Percentiles rank a stretch among this genome's conserved stretches.
Evolutionary conservation across 2,797 vertebrate genomes (phyloP).

Genomic region (Aplochiton taeniatus): DNA sequence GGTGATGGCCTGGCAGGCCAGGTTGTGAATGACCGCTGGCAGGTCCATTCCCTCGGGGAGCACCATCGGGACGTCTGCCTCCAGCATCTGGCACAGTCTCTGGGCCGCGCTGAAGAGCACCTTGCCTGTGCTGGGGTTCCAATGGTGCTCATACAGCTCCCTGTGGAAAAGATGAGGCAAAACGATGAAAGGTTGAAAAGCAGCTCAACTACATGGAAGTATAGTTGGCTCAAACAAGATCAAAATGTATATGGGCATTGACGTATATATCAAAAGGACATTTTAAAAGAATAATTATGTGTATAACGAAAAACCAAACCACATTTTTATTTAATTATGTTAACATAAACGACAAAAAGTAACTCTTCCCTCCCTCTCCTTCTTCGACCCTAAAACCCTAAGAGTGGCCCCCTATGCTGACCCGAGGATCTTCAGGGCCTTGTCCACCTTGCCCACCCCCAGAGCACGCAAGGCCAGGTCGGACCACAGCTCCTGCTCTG

Average conservation of each 20-base stretch:
- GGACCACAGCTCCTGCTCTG: constrained; percentile 82
- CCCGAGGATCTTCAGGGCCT: constrained; percentile 87
- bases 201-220: neutral
- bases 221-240: neutral
- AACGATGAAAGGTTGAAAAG: neutral
- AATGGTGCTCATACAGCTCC: constrained; percentile 80
- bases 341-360: too few relatives aligned
- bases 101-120: constrained; percentile 84
- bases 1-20: constrained; percentile 87
- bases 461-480: constrained; percentile 84
- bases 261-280: too few relatives aligned
- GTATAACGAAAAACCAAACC: too few relatives aligned
- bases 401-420: constrained; percentile 39
- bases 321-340: too few relatives aligned
- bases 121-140: constrained; percentile 77
- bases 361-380: neutral
- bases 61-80: constrained; percentile 82
- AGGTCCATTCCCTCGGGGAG: constrained; percentile 79
- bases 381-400: neutral
- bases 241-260: too few relatives aligned
- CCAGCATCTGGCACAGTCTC: constrained; percentile 88
- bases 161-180: constrained; percentile 42
- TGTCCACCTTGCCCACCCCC: constrained; percentile 79
- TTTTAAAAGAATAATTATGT: too few relatives aligned
- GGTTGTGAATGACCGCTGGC: constrained; percentile 81